Evolutionary conservation across 2,888 invertebrate genomes (phyloP).

Genomic region (Sphaerophoria rueppellii): DNA sequence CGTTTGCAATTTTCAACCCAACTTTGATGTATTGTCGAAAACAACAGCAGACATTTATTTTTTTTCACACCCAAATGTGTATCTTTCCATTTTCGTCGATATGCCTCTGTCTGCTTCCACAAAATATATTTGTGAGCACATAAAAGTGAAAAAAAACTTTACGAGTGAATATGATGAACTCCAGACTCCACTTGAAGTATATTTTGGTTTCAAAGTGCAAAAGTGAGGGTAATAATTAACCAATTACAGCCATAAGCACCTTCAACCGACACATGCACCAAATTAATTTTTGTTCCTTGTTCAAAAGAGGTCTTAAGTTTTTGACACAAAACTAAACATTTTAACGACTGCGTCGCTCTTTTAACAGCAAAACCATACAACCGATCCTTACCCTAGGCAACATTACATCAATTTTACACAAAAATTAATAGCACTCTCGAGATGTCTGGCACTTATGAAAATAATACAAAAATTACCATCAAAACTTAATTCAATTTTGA

Average conservation of each 20-base stretch:
- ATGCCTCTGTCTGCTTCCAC: background rate
- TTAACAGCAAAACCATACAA: background rate
- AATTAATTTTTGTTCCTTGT: background rate
- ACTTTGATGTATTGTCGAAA: conserved; percentile 53
- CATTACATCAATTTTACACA: background rate
- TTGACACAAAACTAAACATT: background rate
- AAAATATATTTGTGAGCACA: background rate
- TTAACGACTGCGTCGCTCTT: too few species aligned
- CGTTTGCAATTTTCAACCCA: background rate
- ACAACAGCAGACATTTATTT: conserved; percentile 24
- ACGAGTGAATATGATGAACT: conserved; percentile 16
- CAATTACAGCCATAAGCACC: conserved; percentile 70
- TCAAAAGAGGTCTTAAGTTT: background rate
- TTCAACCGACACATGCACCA: conserved; percentile 46
- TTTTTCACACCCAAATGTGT: conserved; percentile 15
- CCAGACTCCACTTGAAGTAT: conserved; percentile 4
- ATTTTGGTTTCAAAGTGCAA: conserved; percentile 41
- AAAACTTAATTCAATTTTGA: conserved; percentile 52
- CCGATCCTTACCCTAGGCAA: background rate
- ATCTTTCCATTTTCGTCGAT: background rate
- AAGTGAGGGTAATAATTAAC: conserved; percentile 59
- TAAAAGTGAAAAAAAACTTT: conserved; percentile 56
- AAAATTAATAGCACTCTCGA: conserved; percentile 14
- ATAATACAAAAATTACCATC: conserved; percentile 26
- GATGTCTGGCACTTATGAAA: conserved; percentile 32